Conservation (phyloP, 92 coral and sea anemone genomes). For the Chrysogorgia sp. region DNA sequence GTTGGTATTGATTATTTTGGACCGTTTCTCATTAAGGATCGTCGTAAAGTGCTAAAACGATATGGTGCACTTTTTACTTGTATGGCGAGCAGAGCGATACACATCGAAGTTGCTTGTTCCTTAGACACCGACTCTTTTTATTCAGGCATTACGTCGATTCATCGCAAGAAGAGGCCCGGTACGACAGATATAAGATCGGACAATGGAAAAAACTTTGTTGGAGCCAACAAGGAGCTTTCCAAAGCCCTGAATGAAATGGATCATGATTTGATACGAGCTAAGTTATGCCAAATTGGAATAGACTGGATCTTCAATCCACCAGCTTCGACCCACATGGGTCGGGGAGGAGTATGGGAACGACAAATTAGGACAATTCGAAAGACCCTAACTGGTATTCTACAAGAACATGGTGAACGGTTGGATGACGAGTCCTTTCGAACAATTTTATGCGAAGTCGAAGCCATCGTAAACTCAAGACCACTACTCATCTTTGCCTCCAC, state of each 20-base stretch:
- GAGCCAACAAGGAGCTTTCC: slow-evolving; percentile 43
- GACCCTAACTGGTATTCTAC: background rate
- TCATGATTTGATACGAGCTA: slow-evolving; percentile 47
- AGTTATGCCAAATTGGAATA: slow-evolving; percentile 33
- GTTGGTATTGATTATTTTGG: slow-evolving; percentile 65
- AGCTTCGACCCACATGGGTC: slow-evolving; percentile 59
- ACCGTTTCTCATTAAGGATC: slow-evolving; percentile 50
- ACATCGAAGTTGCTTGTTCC: slow-evolving; percentile 57
- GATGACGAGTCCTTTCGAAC: background rate
- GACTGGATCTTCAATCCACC: slow-evolving; percentile 61
- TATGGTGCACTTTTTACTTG: slow-evolving; percentile 64
- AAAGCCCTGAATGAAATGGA: slow-evolving; percentile 59
- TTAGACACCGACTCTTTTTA: slow-evolving; percentile 60
- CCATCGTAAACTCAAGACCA: background rate
- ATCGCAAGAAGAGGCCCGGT: slow-evolving; percentile 63
- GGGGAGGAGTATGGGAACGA: slow-evolving; percentile 60
- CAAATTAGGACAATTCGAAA: slow-evolving; percentile 10
- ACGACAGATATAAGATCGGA: slow-evolving; percentile 56
- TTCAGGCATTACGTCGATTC: slow-evolving; percentile 60
- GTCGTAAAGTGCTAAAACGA: slow-evolving; percentile 55
- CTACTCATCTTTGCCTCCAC: background rate
- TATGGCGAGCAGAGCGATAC: slow-evolving; percentile 62
- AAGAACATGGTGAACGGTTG: background rate
- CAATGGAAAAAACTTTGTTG: slow-evolving; percentile 65
- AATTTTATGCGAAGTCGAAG: background rate